These are phyloP conservation scores for Cyanoliseus patagonus DNA, from an alignment of 2,113 vertebrate species.

Conservation along the genomic window DNA sequence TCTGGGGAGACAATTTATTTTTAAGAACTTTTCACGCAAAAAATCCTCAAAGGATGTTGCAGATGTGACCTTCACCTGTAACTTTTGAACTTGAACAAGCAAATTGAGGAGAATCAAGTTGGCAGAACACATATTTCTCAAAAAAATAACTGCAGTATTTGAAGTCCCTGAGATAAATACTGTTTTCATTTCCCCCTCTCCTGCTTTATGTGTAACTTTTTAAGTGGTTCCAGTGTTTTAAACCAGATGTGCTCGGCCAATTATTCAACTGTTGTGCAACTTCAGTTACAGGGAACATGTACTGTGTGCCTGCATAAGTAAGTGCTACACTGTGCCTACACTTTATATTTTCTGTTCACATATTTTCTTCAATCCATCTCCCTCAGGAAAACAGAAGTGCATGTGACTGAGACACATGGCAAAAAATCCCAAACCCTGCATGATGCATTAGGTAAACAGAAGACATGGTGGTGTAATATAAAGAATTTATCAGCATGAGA, in stretches of 20 bases:
- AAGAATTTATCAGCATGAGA: conserved; percentile 33
- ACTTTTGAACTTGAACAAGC: background rate
- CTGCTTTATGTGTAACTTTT: background rate
- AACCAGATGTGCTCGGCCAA: background rate
- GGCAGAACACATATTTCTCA: background rate
- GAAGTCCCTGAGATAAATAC: background rate
- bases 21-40: background rate
- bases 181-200: background rate
- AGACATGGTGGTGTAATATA: background rate
- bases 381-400: conserved; percentile 1
- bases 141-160: background rate
- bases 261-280: background rate
- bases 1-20: background rate
- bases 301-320: background rate
- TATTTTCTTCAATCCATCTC: background rate
- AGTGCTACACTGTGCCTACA: background rate
- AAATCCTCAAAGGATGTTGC: background rate
- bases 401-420: background rate
- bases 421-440: background rate
- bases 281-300: background rate
- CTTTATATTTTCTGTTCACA: background rate
- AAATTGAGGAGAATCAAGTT: background rate
- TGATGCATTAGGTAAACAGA: conserved; percentile 1
- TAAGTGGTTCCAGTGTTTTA: background rate
- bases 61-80: background rate